Evolutionary conservation across 2,113 vertebrate genomes (phyloP).

Genomic region (Seriola quinqueradiata): DNA sequence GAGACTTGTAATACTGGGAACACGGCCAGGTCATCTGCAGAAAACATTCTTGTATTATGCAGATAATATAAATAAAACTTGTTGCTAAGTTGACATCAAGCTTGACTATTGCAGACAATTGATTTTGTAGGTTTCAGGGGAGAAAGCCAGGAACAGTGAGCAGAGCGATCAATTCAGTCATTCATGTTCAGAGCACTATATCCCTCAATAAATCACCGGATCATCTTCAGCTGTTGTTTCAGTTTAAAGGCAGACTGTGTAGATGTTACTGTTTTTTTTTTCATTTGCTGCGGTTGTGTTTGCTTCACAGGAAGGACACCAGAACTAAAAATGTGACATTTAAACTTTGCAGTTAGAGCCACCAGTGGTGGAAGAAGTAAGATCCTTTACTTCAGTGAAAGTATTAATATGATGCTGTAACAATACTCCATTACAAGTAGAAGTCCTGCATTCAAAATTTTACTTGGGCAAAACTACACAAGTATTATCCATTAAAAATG

Average conservation of each 20-base stretch:
- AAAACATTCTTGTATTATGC: slow-evolving; percentile 50
- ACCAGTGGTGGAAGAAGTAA: too few relatives aligned
- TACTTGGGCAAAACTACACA: too few relatives aligned
- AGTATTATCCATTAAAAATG: too few relatives aligned
- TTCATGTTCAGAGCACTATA: neutral
- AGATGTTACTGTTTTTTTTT: slow-evolving; percentile 2
- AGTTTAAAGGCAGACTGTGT: neutral
- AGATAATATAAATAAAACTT: slow-evolving; percentile 40
- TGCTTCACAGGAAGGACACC: neutral
- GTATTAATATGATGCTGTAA: too few relatives aligned
- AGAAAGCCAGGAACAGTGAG: neutral
- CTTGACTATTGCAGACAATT: neutral
- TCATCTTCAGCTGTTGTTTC: slow-evolving; percentile 24
- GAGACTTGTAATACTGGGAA: slow-evolving; percentile 37
- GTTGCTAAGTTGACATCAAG: slow-evolving; percentile 30
- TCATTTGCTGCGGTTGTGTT: neutral
- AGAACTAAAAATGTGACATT: too few relatives aligned
- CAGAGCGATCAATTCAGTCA: slow-evolving; percentile 9
- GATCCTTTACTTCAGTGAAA: too few relatives aligned
- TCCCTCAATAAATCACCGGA: slow-evolving; percentile 11
- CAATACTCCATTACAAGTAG: too few relatives aligned
- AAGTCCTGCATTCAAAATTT: too few relatives aligned
- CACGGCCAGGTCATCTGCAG: slow-evolving; percentile 60
- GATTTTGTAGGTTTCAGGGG: slow-evolving; percentile 21
- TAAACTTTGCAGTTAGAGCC: too few relatives aligned